A percentile compares a stretch with the other conserved stretches of the same genome.
These are phyloP conservation scores for Stictonetta naevosa DNA, from an alignment of 2,113 vertebrate genomes.

Conservation along the genomic window DNA sequence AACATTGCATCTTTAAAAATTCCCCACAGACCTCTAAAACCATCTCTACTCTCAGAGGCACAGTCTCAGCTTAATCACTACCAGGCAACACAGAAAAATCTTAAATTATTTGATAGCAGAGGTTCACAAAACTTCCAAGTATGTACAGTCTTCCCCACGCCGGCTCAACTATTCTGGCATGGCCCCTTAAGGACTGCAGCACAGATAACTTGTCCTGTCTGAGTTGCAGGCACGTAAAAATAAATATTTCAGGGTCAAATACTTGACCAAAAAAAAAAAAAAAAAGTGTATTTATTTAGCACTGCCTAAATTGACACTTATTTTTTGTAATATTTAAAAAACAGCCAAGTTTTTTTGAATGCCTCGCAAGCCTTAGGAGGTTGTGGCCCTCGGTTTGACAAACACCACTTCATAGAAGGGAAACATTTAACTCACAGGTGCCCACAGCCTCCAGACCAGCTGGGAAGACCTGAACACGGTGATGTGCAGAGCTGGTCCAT, in stretches of 20 bases:
- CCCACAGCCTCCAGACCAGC: background rate
- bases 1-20: background rate
- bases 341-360: background rate
- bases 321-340: background rate
- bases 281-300: background rate
- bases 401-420: background rate
- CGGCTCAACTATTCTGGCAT: background rate
- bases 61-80: background rate
- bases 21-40: background rate
- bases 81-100: background rate
- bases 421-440: background rate
- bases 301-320: background rate
- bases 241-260: constrained; percentile 12
- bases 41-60: background rate
- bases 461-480: background rate
- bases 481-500: rapidly evolving
- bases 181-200: background rate
- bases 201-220: background rate
- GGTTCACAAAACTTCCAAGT: background rate
- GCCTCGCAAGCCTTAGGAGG: background rate
- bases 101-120: background rate
- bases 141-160: background rate
- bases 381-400: background rate
- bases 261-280: background rate
- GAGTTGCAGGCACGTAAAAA: background rate